Conservation (phyloP, 2,113 vertebrate genomes). For the Oryzias curvinotus region DNA sequence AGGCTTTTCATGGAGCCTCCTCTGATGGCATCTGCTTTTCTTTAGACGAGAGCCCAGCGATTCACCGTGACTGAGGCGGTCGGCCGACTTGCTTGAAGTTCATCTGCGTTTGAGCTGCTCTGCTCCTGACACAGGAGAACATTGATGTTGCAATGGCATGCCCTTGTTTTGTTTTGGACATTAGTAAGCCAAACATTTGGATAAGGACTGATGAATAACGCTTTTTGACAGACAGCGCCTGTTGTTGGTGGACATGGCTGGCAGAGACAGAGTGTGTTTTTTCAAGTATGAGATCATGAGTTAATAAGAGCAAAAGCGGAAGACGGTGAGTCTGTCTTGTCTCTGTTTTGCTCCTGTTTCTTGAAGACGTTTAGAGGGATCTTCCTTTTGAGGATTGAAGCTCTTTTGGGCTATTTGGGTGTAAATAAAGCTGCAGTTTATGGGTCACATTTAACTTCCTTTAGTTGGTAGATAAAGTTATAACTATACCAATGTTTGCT, state of each 20-base stretch:
- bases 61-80: conserved; percentile 63
- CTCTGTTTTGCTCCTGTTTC: conserved; percentile 45
- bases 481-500: no score
- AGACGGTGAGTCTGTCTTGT: conserved; percentile 30
- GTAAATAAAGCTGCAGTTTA: neutral
- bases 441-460: no score
- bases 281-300: conserved; percentile 23
- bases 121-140: conserved; percentile 55
- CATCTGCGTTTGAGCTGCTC: conserved; percentile 52
- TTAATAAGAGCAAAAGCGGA: conserved; percentile 39
- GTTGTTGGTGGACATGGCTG: conserved; percentile 56
- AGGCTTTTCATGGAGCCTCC: conserved; percentile 19
- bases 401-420: conserved; percentile 45
- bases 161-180: conserved; percentile 67
- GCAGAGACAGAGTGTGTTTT: conserved; percentile 30
- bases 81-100: conserved; percentile 68
- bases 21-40: conserved; percentile 72
- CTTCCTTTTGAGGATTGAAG: conserved; percentile 4
- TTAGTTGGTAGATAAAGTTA: no score
- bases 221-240: conserved; percentile 57
- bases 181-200: conserved; percentile 44
- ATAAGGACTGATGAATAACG: conserved; percentile 56
- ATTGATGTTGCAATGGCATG: conserved; percentile 63
- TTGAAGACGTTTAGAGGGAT: conserved; percentile 25
- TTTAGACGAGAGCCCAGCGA: conserved; percentile 63